Evolutionary conservation across 37 sponge, comb jelly and placozoan species (phyloP).

Genomic region (Crambe crambe): DNA sequence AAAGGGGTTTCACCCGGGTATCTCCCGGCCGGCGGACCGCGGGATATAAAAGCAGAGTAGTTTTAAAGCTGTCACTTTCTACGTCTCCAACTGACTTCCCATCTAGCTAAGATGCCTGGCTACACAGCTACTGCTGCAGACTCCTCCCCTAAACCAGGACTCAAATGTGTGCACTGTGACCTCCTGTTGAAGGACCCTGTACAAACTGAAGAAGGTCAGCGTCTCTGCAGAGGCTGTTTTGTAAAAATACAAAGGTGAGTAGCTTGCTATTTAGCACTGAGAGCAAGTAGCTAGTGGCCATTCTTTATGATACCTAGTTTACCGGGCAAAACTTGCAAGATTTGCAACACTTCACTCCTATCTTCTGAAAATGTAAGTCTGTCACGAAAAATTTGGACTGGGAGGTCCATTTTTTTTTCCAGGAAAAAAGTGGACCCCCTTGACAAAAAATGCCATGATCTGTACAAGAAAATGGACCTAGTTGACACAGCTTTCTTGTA

Average conservation of each 20-base stretch:
- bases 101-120: not conserved
- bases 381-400: too few species aligned
- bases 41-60: too few species aligned
- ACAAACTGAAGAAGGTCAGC: conserved; percentile 15
- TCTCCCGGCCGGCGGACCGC: too few species aligned
- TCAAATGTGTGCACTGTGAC: not conserved
- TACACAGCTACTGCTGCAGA: not conserved
- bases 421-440: too few species aligned
- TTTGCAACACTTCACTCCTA: not conserved
- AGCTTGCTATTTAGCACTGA: not conserved
- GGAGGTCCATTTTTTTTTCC: too few species aligned
- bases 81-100: too few species aligned
- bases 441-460: too few species aligned
- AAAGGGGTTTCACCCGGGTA: too few species aligned
- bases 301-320: not conserved
- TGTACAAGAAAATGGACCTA: too few species aligned
- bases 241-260: not conserved
- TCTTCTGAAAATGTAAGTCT: conserved; percentile 5
- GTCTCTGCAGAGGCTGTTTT: not conserved
- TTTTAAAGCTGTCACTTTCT: too few species aligned
- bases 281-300: not conserved
- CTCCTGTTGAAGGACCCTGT: conserved; percentile 20
- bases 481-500: too few species aligned
- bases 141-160: not conserved
- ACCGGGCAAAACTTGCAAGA: not conserved